phyloP scores from a whole-genome alignment of 1,140 invertebrate species.

The Drosophila nigrodunni region DNA sequence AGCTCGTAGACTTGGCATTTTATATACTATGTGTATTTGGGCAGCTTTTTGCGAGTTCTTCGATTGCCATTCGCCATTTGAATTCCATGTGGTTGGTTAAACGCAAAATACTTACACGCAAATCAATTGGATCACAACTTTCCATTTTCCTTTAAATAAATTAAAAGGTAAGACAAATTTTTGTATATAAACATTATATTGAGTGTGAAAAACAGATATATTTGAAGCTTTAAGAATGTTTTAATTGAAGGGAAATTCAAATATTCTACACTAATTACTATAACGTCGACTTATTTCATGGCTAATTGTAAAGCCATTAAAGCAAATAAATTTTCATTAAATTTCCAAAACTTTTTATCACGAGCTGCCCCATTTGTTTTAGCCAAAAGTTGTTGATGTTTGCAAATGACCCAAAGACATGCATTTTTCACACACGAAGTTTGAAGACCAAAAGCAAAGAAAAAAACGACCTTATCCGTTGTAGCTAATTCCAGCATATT shows the following conservation, averaged over 20 bases:
- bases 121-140: slow-evolving; percentile 5
- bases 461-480: slow-evolving; percentile 30
- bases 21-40: slow-evolving; percentile 11
- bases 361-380: slow-evolving; percentile 1
- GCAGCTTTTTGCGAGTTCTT: slow-evolving; percentile 10
- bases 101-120: slow-evolving; percentile 1
- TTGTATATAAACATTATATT: neutral
- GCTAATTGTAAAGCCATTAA: no score
- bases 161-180: slow-evolving; percentile 7
- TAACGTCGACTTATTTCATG: neutral
- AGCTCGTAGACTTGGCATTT: slow-evolving; percentile 40
- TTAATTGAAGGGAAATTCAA: neutral
- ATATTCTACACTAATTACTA: neutral
- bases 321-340: no score
- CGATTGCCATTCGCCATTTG: slow-evolving; percentile 11
- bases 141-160: neutral
- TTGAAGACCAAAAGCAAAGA: neutral
- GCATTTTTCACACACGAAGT: slow-evolving; percentile 12
- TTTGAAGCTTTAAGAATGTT: no score
- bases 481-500: slow-evolving; percentile 60
- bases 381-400: slow-evolving; percentile 34
- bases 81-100: slow-evolving; percentile 11
- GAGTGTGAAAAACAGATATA: no score
- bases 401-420: slow-evolving; percentile 32
- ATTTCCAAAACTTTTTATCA: no score